A percentile compares a stretch with the other conserved stretches of the same genome.
Evolutionary conservation across 2,888 invertebrate species (phyloP).

Genomic region (Drosophila merina): DNA sequence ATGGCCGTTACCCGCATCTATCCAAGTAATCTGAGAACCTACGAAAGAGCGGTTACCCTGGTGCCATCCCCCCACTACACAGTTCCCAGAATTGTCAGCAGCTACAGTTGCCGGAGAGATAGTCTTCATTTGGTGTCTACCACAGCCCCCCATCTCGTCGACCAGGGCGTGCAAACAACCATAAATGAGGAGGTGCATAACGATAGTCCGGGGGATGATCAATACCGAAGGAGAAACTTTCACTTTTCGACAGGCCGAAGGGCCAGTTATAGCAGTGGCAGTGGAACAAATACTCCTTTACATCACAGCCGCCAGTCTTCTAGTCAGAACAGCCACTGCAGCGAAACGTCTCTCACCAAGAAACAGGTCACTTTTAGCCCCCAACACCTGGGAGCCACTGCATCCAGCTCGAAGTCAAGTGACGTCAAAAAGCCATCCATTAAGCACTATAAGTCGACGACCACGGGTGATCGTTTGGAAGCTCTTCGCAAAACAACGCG

Average conservation of each 20-base stretch:
- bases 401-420: constrained; percentile 1
- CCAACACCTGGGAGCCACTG: constrained; percentile 49
- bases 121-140: constrained; percentile 70
- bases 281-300: constrained; percentile 36
- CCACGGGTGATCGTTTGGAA: constrained; percentile 51
- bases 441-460: constrained; percentile 40
- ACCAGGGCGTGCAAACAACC: constrained; percentile 64
- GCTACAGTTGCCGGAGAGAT: constrained; percentile 68
- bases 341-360: constrained; percentile 54
- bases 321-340: constrained; percentile 65
- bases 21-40: constrained; percentile 67
- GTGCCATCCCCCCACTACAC: constrained; percentile 41
- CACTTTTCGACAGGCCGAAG: constrained; percentile 15
- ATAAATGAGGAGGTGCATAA: constrained; percentile 27
- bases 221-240: neutral
- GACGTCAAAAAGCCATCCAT: constrained; percentile 52
- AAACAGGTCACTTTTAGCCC: constrained; percentile 67
- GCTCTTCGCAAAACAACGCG: constrained; percentile 51
- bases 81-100: constrained; percentile 69
- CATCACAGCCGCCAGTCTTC: constrained; percentile 63
- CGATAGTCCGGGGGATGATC: neutral
- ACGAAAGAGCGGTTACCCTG: constrained; percentile 50
- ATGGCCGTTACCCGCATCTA: constrained; percentile 62
- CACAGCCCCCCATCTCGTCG: constrained; percentile 61
- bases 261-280: constrained; percentile 7